Evolutionary conservation across 2,888 invertebrate species (phyloP).

Genomic region (Oscheius myriophilus): DNA sequence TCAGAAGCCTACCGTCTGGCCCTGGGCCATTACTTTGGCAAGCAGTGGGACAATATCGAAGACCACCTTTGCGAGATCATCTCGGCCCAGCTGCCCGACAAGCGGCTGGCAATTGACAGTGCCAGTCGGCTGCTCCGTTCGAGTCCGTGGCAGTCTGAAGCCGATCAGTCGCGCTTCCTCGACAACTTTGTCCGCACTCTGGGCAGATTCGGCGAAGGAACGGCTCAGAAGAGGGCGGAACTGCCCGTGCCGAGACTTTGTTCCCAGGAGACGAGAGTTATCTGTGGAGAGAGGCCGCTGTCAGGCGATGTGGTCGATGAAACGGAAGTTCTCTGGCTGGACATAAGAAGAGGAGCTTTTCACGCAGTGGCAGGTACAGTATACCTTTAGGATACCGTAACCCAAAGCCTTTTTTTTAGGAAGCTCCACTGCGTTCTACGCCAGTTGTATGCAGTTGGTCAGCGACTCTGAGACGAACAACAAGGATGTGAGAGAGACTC

Average conservation of each 20-base stretch:
- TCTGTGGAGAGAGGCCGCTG: conserved; percentile 53
- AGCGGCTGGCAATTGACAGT: conserved; percentile 18
- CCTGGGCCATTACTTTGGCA: conserved; percentile 44
- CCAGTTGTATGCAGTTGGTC: conserved; percentile 39
- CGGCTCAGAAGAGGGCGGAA: background rate
- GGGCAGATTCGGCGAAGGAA: background rate
- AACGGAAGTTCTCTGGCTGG: conserved; percentile 43
- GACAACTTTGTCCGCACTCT: conserved; percentile 18
- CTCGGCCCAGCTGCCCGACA: conserved; percentile 11
- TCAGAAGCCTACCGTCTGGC: conserved; percentile 44
- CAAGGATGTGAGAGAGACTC: conserved; percentile 51
- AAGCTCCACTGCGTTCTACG: conserved; percentile 8
- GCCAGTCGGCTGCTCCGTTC: conserved; percentile 24
- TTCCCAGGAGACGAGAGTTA: conserved; percentile 29
- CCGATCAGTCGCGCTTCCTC: conserved; percentile 6
- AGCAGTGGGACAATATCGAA: conserved; percentile 59
- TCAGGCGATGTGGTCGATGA: conserved; percentile 36
- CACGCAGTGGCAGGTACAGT: conserved; percentile 43
- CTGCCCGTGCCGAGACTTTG: conserved; percentile 26
- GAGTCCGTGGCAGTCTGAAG: conserved; percentile 16
- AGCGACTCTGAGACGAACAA: conserved; percentile 56
- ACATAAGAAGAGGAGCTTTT: conserved; percentile 56
- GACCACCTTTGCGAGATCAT: conserved; percentile 27
- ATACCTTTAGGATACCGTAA: background rate
- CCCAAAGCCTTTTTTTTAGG: conserved; percentile 6